Percentiles rank a stretch among this genome's conserved stretches.
phyloP scores from a whole-genome alignment of 2,888 invertebrate genomes.

The Anoncus sp. region DNA sequence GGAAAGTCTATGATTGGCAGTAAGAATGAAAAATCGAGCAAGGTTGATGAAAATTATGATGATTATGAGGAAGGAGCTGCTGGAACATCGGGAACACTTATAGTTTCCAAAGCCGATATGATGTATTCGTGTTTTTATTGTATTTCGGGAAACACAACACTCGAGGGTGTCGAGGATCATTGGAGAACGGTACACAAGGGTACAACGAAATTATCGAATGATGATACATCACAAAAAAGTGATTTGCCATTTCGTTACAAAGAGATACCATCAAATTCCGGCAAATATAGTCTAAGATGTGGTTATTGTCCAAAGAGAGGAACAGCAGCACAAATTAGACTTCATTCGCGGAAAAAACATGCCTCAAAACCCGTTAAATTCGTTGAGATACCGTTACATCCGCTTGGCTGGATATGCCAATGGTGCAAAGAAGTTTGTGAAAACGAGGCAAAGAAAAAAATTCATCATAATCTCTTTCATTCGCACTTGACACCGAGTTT shows the following conservation, averaged over 20 bases:
- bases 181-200: slow-evolving; percentile 74
- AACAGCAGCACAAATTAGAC: slow-evolving; percentile 68
- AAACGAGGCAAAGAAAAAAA: slow-evolving; percentile 75
- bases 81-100: slow-evolving; percentile 17
- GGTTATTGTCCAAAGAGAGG: slow-evolving; percentile 74
- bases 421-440: slow-evolving; percentile 79
- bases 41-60: slow-evolving; percentile 66
- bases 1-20: slow-evolving; percentile 23
- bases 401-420: slow-evolving; percentile 75
- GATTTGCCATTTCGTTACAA: slow-evolving; percentile 73
- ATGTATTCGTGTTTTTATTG: slow-evolving; percentile 78
- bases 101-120: slow-evolving; percentile 43
- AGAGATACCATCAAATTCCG: slow-evolving; percentile 52
- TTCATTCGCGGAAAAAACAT: slow-evolving; percentile 73
- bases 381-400: slow-evolving; percentile 62
- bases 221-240: slow-evolving; percentile 17
- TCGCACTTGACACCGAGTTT: slow-evolving; percentile 78
- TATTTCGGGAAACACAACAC: slow-evolving; percentile 69
- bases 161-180: slow-evolving; percentile 73
- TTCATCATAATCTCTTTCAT: slow-evolving; percentile 81
- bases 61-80: slow-evolving; percentile 71
- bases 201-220: slow-evolving; percentile 42
- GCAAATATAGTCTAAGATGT: slow-evolving; percentile 67
- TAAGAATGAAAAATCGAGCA: slow-evolving; percentile 9
- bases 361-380: slow-evolving; percentile 68